These are phyloP conservation scores for Microtus richardsoni DNA, from an alignment of 2,113 vertebrate species.

Conservation along the genomic window DNA sequence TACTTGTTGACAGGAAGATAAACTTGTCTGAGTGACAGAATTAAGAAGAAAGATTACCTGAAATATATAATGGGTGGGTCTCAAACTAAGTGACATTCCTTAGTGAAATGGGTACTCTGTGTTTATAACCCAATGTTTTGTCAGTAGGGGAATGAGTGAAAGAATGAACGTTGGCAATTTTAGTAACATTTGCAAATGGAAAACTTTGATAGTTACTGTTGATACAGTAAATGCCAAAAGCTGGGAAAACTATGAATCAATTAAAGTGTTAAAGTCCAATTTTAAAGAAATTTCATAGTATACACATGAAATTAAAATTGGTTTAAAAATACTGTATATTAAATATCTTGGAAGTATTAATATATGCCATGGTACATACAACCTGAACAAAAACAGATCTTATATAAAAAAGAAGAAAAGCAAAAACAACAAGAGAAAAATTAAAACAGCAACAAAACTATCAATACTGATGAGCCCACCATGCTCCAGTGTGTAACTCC, in stretches of 20 bases:
- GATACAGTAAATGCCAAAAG: neutral
- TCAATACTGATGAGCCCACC: neutral
- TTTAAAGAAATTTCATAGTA: neutral
- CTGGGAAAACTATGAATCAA: neutral
- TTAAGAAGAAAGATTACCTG: neutral
- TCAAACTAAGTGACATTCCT: neutral
- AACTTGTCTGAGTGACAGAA: constrained; percentile 31
- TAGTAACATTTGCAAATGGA: constrained; percentile 25
- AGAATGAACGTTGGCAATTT: neutral
- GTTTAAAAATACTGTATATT: neutral
- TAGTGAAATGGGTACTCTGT: constrained; percentile 17
- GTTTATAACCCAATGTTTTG: neutral
- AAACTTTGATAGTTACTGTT: neutral
- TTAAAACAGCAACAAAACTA: neutral
- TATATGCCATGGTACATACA: neutral
- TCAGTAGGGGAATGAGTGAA: neutral
- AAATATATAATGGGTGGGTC: neutral
- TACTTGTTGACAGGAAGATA: constrained; percentile 14
- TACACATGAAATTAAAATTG: neutral
- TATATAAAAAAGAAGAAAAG: neutral
- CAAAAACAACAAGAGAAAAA: neutral
- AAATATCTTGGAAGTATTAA: neutral
- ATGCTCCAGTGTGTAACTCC: neutral
- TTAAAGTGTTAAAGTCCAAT: neutral
- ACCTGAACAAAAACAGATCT: neutral